These are phyloP conservation scores for Oligia strigilis DNA, from an alignment of 2,888 invertebrate genomes.

Conservation along the genomic window DNA sequence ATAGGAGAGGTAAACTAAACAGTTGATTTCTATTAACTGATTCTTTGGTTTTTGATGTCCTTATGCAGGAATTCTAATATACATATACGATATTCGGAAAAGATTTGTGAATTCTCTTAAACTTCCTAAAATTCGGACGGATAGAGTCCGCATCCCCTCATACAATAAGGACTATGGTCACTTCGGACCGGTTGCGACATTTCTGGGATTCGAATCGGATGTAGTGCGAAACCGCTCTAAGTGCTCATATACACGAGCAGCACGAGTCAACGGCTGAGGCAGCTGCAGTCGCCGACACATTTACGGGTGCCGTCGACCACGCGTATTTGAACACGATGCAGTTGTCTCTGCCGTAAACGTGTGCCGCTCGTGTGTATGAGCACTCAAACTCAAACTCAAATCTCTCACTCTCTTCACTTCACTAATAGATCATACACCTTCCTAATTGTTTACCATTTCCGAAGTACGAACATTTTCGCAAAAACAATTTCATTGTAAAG, in stretches of 20 bases:
- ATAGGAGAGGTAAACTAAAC: not conserved
- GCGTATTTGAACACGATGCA: too few relatives aligned
- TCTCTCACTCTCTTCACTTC: not conserved
- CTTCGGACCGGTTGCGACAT: too few relatives aligned
- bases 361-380: not conserved
- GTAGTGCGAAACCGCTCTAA: too few relatives aligned
- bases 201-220: too few relatives aligned
- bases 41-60: not conserved
- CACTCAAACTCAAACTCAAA: too few relatives aligned
- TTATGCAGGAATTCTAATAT: not conserved
- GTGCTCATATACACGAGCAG: not conserved
- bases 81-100: not conserved
- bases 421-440: not conserved
- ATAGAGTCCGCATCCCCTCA: too few relatives aligned
- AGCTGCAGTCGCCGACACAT: not conserved
- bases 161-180: too few relatives aligned
- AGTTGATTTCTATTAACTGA: not conserved
- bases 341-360: too few relatives aligned
- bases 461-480: not conserved
- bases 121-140: too few relatives aligned
- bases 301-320: not conserved
- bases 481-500: not conserved
- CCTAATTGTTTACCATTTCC: conserved; percentile 21
- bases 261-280: not conserved
- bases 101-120: not conserved